A percentile compares a stretch with the other conserved stretches of the same genome.
Conservation (phyloP, 23 tunicate genomes). For the Clavelina lepadiformis region DNA sequence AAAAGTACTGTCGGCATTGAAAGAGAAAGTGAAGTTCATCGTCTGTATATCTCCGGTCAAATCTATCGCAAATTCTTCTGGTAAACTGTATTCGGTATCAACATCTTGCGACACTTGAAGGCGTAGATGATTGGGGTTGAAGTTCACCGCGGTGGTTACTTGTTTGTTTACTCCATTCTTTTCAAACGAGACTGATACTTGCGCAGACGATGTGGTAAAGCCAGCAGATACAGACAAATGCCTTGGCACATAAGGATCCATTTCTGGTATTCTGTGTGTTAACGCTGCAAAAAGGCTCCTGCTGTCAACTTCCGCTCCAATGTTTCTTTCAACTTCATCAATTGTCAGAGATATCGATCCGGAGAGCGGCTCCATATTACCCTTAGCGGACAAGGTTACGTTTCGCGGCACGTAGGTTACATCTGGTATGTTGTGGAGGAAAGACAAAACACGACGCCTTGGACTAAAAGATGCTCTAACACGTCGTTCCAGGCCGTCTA, state of each 20-base stretch:
- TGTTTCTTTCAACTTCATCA: slow-evolving; percentile 44
- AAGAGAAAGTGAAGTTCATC: too few species aligned
- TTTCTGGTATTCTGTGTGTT: slow-evolving; percentile 24
- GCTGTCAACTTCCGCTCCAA: slow-evolving; percentile 12
- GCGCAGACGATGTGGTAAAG: slow-evolving; percentile 15
- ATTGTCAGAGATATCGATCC: slow-evolving; percentile 31
- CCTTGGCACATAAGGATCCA: slow-evolving; percentile 29
- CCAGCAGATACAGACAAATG: slow-evolving; percentile 13
- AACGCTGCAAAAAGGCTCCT: slow-evolving; percentile 5
- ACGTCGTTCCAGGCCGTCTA: slow-evolving; percentile 30
- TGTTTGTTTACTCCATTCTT: slow-evolving; percentile 6
- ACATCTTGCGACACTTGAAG: slow-evolving; percentile 15
- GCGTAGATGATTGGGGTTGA: slow-evolving; percentile 14
- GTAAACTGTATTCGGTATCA: background rate
- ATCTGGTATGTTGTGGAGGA: slow-evolving; percentile 20
- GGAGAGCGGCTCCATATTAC: slow-evolving; percentile 35
- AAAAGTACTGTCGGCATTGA: background rate
- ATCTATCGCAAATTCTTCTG: background rate
- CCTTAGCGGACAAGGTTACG: slow-evolving; percentile 18
- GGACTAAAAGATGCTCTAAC: slow-evolving; percentile 1
- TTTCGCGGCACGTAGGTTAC: slow-evolving; percentile 22
- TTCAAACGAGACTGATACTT: background rate
- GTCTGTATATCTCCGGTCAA: background rate
- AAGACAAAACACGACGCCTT: background rate
- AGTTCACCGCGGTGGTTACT: background rate